Percentiles rank a stretch among this genome's conserved stretches.
These are phyloP conservation scores for Eira barbara DNA, from an alignment of 2,113 vertebrate genomes.

Conservation along the genomic window DNA sequence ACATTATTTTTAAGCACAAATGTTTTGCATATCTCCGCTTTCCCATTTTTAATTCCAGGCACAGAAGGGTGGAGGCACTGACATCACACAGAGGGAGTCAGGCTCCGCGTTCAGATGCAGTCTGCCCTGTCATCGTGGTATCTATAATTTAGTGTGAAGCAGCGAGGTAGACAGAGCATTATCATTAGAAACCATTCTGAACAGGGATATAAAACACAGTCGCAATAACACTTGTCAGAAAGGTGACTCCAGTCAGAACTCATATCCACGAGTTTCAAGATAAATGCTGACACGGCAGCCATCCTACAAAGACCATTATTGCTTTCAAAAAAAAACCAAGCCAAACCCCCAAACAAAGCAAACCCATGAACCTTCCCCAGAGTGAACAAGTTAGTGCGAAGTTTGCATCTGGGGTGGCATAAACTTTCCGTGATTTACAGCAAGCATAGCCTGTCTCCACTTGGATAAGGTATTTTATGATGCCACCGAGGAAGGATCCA, in stretches of 20 bases:
- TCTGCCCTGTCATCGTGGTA: conserved; percentile 85
- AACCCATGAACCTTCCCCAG: conserved; percentile 77
- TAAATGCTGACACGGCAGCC: conserved; percentile 87
- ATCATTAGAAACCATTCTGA: conserved; percentile 89
- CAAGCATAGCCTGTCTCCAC: conserved; percentile 62
- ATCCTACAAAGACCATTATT: conserved; percentile 84
- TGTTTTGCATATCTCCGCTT: conserved; percentile 84
- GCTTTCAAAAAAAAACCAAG: conserved; percentile 53
- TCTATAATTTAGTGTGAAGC: conserved; percentile 89
- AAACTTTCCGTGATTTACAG: conserved; percentile 80
- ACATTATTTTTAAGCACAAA: conserved; percentile 89
- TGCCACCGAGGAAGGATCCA: conserved; percentile 70
- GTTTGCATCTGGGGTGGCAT: conserved; percentile 75
- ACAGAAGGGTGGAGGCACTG: conserved; percentile 79
- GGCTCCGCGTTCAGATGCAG: conserved; percentile 79
- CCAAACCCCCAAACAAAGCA: conserved; percentile 73
- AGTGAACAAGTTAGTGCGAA: conserved; percentile 78
- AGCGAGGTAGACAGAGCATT: conserved; percentile 87
- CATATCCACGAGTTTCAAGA: conserved; percentile 89
- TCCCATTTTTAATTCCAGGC: conserved; percentile 82
- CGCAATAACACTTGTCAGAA: conserved; percentile 90
- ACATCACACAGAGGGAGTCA: conserved; percentile 82
- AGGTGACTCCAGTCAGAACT: conserved; percentile 90
- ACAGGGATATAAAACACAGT: conserved; percentile 89
- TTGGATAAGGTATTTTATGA: conserved; percentile 75